phyloP scores from a whole-genome alignment of 2,797 vertebrate species.

The Agapornis canus region DNA sequence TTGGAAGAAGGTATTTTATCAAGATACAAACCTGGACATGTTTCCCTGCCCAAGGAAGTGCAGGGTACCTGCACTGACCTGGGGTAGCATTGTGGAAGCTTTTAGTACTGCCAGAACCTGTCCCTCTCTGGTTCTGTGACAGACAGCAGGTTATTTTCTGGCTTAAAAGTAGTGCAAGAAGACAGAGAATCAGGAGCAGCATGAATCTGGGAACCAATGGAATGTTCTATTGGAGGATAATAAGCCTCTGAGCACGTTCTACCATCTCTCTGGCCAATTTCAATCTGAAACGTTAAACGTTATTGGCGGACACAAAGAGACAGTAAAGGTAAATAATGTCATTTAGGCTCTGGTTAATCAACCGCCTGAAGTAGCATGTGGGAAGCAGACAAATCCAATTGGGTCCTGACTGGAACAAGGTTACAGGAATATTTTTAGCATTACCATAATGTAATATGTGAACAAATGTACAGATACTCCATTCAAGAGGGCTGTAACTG shows the following conservation, averaged over 20 bases:
- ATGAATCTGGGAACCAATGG: not conserved
- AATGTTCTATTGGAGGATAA: slow-evolving; percentile 11
- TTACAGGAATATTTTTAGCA: slow-evolving; percentile 24
- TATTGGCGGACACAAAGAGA: slow-evolving; percentile 64
- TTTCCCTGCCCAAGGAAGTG: not conserved
- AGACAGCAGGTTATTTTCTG: not conserved
- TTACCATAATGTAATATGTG: slow-evolving; percentile 5
- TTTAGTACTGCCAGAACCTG: too few relatives aligned
- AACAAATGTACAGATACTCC: slow-evolving; percentile 10
- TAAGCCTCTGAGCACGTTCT: slow-evolving; percentile 52
- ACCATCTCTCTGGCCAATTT: slow-evolving; percentile 62
- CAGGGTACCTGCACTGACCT: not conserved
- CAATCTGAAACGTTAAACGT: slow-evolving; percentile 54
- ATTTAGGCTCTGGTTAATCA: slow-evolving; percentile 36
- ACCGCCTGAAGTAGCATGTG: slow-evolving; percentile 27
- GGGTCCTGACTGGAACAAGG: slow-evolving; percentile 21
- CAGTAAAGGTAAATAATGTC: slow-evolving; percentile 35
- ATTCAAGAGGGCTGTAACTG: not conserved
- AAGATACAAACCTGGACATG: not conserved
- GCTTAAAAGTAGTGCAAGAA: not conserved
- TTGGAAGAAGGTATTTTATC: not conserved
- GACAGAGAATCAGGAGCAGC: not conserved
- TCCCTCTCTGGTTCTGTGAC: not conserved
- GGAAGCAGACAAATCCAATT: slow-evolving; percentile 27
- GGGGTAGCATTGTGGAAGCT: not conserved